Conservation (phyloP, 2,888 invertebrate genomes). For the Quadriops clusia region DNA sequence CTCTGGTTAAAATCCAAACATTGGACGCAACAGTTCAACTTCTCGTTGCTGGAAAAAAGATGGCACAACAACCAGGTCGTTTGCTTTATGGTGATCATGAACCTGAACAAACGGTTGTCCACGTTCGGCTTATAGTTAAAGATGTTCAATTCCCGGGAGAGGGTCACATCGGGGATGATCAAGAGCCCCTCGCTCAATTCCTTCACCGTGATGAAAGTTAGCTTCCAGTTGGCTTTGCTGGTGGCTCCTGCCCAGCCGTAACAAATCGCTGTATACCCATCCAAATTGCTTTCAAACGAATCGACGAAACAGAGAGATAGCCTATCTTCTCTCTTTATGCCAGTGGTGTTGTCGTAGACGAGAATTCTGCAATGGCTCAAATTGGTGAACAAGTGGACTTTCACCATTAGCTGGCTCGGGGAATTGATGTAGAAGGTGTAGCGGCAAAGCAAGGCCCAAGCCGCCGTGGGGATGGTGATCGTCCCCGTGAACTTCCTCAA, state of each 20-base stretch:
- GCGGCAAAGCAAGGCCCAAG: slow-evolving; percentile 24
- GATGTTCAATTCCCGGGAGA: too few relatives aligned
- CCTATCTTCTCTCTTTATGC: slow-evolving; percentile 21
- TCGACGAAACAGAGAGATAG: slow-evolving; percentile 21
- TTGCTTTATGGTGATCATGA: slow-evolving; percentile 15
- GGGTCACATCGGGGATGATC: slow-evolving; percentile 2
- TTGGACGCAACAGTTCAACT: slow-evolving; percentile 16
- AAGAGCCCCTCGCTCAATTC: slow-evolving; percentile 6
- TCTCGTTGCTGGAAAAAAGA: slow-evolving; percentile 18
- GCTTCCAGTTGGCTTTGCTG: slow-evolving; percentile 21
- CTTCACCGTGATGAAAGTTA: slow-evolving; percentile 20
- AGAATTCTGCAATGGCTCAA: slow-evolving; percentile 22
- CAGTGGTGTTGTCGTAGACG: slow-evolving; percentile 29
- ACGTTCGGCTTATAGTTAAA: slow-evolving; percentile 19
- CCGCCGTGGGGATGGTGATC: slow-evolving; percentile 8
- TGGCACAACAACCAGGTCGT: slow-evolving; percentile 15
- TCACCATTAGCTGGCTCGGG: slow-evolving; percentile 16
- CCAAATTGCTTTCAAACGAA: slow-evolving; percentile 22
- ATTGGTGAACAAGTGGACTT: slow-evolving; percentile 24
- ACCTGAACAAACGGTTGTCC: slow-evolving; percentile 17
- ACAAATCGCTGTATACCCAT: slow-evolving; percentile 29
- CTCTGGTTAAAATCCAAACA: slow-evolving; percentile 14
- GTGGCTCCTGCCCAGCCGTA: slow-evolving; percentile 25
- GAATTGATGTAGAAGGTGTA: slow-evolving; percentile 23
- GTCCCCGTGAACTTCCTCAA: slow-evolving; percentile 18